Percentiles rank a stretch among this genome's conserved stretches.
Conservation (phyloP, 2,888 invertebrate genomes). For the Hirtodrosophila cameraria region DNA sequence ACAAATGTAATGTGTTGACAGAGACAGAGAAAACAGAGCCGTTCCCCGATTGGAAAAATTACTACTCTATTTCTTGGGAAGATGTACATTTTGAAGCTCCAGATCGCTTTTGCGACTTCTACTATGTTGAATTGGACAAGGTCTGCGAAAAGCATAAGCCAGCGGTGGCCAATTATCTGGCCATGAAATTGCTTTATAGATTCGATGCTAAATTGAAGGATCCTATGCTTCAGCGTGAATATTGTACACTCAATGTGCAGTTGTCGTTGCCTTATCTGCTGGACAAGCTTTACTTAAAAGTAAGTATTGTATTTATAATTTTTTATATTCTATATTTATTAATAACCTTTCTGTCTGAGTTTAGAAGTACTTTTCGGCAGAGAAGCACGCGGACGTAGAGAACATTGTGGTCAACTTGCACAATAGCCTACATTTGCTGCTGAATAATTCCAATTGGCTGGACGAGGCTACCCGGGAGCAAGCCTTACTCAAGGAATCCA, state of each 20-base stretch:
- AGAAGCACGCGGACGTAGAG: constrained; percentile 59
- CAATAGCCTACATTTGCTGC: constrained; percentile 55
- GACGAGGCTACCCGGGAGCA: constrained; percentile 74
- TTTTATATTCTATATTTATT: neutral
- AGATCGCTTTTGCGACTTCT: constrained; percentile 62
- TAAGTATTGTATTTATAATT: constrained; percentile 31
- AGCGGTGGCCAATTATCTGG: constrained; percentile 81
- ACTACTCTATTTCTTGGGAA: constrained; percentile 78
- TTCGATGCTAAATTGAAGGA: constrained; percentile 74
- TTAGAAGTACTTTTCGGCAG: constrained; percentile 70
- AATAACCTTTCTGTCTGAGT: neutral
- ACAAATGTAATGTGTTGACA: constrained; percentile 39
- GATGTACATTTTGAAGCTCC: constrained; percentile 29
- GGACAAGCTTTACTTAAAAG: constrained; percentile 72
- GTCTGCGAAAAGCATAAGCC: constrained; percentile 62
- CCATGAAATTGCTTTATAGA: constrained; percentile 74
- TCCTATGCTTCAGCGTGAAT: constrained; percentile 66
- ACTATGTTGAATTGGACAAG: constrained; percentile 67
- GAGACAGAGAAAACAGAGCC: fast-evolving
- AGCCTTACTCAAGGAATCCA: constrained; percentile 75
- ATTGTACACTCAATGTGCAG: constrained; percentile 59
- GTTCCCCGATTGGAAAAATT: constrained; percentile 64
- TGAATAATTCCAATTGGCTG: constrained; percentile 78
- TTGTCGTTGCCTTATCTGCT: constrained; percentile 54
- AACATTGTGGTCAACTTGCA: constrained; percentile 72